Evolutionary conservation across 1,140 invertebrate genomes (phyloP), one percentile per base, ranked within the genome.

Genomic region (Riptortus pedestris): DNA sequence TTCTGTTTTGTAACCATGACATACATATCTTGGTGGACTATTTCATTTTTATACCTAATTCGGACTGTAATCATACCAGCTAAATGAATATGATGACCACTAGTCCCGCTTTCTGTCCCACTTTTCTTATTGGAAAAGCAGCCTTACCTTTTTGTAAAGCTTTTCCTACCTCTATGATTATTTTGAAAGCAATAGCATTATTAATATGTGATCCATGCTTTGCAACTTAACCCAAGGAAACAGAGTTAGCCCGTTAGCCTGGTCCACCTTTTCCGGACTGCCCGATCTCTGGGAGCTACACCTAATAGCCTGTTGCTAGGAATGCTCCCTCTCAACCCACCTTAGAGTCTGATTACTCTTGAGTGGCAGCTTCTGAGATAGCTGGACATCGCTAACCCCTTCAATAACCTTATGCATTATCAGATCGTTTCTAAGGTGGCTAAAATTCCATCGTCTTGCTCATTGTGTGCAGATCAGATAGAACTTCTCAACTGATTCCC

Each of bases 281-380:
- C 14, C 31, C 14, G 31, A 38, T 7, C 31, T 38, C 31, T 38
- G 31, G 31, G 31, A 38, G 14, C 31, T 38, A 38, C 14, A 14
- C 31, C 31, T 38, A 14, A 38, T 38, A 38, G 31, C 31, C 31
- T 38, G 31, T 38, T 38, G 5, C 31, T 38, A 14, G 31, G 31
- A 38, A 38, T 7, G 31, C 5, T 7, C 31, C 31, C 14, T 38
- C 31, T 38, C 27, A 26, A 27, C 55, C 85, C 85, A 2, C 83
- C 85, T 61, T 27, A 55, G 14, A 12, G 31, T 38, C 31, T 7
- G 31, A 14, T 38, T 38, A 14, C 31, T 38, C 14, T 38, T 38
- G n/a, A 38, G 5, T 38, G 5, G 31, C 31, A 38, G 31, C 31
- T 38, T 38, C 31, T 38, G 5, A 7, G 5, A 38, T 14, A 38